Evolutionary conservation across 2,797 vertebrate species (phyloP).

Genomic region (Sardinella longiceps): DNA sequence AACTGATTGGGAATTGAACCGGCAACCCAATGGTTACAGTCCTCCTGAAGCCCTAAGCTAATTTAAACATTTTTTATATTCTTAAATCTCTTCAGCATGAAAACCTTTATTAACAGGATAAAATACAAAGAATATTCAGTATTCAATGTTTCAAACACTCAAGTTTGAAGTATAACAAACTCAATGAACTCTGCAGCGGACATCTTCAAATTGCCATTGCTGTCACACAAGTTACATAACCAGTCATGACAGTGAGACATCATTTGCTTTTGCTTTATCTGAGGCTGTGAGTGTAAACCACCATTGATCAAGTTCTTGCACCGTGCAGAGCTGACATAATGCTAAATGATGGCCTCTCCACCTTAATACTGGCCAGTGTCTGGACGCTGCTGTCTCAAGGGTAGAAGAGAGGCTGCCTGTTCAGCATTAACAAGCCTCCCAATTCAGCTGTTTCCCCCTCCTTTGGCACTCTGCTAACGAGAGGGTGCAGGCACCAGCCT

Average conservation of each 20-base stretch:
- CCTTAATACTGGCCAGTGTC: neutral
- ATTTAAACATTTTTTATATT: too few relatives aligned
- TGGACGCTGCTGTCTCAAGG: neutral
- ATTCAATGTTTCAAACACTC: too few relatives aligned
- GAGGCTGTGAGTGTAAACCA: neutral
- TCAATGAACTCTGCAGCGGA: neutral
- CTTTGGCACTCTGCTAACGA: neutral
- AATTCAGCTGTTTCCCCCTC: slow-evolving; percentile 3
- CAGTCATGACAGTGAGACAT: neutral
- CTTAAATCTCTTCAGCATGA: too few relatives aligned
- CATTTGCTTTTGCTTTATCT: neutral
- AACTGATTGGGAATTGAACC: too few relatives aligned
- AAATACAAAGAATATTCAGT: too few relatives aligned
- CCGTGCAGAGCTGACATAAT: neutral
- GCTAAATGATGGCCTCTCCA: neutral
- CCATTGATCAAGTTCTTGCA: neutral
- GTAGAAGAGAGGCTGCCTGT: neutral
- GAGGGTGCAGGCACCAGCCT: neutral
- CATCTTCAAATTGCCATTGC: neutral
- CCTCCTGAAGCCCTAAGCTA: too few relatives aligned
- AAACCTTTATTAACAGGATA: too few relatives aligned
- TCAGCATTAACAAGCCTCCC: slow-evolving; percentile 2
- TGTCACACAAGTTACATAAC: too few relatives aligned
- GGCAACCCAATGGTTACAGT: too few relatives aligned
- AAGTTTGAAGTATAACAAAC: too few relatives aligned